phyloP scores from a whole-genome alignment of 2,113 vertebrate genomes.

The Rhinoderma darwinii region DNA sequence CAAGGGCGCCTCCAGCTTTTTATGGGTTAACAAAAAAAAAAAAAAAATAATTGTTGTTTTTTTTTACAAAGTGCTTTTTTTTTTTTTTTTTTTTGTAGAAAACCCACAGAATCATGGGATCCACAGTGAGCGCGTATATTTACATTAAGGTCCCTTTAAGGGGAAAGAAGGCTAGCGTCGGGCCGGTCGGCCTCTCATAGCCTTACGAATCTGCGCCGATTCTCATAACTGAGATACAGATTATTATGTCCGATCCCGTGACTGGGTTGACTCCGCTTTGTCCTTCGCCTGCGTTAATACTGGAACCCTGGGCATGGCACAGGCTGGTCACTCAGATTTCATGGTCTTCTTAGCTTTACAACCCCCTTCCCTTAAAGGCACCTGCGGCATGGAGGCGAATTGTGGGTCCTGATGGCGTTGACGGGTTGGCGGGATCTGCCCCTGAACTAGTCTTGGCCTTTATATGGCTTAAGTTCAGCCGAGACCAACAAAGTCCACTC shows the following conservation, averaged over 20 bases:
- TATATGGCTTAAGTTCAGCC: neutral
- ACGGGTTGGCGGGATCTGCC: constrained; percentile 51
- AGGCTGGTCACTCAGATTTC: constrained; percentile 21
- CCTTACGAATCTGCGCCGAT: neutral
- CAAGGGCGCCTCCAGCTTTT: neutral
- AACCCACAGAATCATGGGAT: constrained; percentile 29
- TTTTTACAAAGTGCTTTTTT: constrained; percentile 47
- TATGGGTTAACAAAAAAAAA: neutral
- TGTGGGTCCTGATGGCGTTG: constrained; percentile 63
- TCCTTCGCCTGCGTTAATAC: constrained; percentile 41
- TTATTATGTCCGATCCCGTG: neutral
- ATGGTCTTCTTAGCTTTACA: constrained; percentile 50
- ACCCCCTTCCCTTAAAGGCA: constrained; percentile 70
- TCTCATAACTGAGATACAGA: neutral
- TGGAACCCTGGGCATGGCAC: neutral
- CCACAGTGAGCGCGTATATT: constrained; percentile 18
- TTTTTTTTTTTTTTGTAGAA: constrained; percentile 27
- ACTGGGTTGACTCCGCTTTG: neutral
- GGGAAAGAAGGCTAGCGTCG: constrained; percentile 19
- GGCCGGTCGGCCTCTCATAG: neutral
- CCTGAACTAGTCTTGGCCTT: constrained; percentile 46
- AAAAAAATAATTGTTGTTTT: neutral
- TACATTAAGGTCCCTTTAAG: constrained; percentile 25
- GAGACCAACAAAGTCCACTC: neutral
- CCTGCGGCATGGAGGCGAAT: constrained; percentile 74